Conservation (phyloP, 1,140 invertebrate species). For the Zaprionus tsacasi region DNA sequence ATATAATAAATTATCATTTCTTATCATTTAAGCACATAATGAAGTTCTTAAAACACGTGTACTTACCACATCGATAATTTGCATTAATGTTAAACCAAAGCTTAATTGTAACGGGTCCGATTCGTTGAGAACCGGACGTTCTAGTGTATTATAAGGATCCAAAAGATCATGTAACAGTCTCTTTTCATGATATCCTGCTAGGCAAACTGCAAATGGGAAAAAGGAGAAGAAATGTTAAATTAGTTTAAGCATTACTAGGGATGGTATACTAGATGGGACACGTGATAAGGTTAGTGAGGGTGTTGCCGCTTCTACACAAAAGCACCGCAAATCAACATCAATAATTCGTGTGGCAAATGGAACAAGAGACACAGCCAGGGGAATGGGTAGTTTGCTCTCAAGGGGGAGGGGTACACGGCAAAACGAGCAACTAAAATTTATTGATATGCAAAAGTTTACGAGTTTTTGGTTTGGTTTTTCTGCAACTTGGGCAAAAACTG, state of each 20-base stretch:
- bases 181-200: constrained; percentile 96
- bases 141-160: constrained; percentile 97
- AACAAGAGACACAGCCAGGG: constrained; percentile 18
- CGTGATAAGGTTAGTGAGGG: not conserved
- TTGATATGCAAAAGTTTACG: constrained; percentile 79
- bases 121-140: constrained; percentile 98
- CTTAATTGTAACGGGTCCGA: constrained; percentile 97
- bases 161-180: constrained; percentile 96
- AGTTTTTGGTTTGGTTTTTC: constrained; percentile 56
- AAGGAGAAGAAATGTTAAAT: constrained; percentile 28
- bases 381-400: not conserved
- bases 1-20: too few species aligned
- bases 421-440: constrained; percentile 57
- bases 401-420: not conserved
- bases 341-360: constrained; percentile 64
- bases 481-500: constrained; percentile 47
- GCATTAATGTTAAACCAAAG: constrained; percentile 99
- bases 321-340: constrained; percentile 78
- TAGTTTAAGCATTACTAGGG: constrained; percentile 29
- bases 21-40: too few species aligned
- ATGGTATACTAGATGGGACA: not conserved
- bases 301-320: constrained; percentile 52
- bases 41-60: not conserved
- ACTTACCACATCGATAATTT: constrained; percentile 99
- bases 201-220: constrained; percentile 87